These are phyloP conservation scores for Blastobasis adustella DNA, from an alignment of 2,888 invertebrate species.

Conservation along the genomic window DNA sequence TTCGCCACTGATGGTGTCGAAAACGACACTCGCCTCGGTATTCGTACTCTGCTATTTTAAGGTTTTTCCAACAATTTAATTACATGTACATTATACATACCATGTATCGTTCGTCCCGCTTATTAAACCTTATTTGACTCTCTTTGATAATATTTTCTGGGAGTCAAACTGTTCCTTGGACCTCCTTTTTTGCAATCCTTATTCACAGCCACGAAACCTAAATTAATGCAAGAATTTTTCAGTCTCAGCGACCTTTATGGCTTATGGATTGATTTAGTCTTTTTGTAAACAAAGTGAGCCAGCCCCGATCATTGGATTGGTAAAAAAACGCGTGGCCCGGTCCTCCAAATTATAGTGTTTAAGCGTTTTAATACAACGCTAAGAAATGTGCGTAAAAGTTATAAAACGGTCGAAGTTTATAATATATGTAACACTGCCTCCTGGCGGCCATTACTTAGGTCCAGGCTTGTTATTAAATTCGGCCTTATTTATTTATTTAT, in stretches of 20 bases:
- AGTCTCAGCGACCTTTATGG: no score
- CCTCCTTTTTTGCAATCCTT: no score
- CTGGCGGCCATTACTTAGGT: slow-evolving; percentile 68
- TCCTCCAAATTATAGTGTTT: slow-evolving; percentile 67
- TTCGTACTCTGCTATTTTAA: neutral
- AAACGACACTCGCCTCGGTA: slow-evolving; percentile 25
- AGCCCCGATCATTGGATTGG: slow-evolving; percentile 32
- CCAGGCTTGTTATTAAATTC: slow-evolving; percentile 69
- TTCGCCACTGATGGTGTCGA: slow-evolving; percentile 44
- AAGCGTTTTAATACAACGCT: slow-evolving; percentile 64
- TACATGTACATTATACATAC: no score
- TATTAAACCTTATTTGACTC: no score
- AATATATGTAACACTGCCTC: slow-evolving; percentile 68
- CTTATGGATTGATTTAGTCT: neutral
- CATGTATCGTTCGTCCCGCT: no score
- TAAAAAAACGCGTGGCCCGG: slow-evolving; percentile 45
- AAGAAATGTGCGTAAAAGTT: slow-evolving; percentile 68
- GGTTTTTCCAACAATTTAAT: no score
- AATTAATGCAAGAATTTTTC: no score
- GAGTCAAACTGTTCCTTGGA: no score
- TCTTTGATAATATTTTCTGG: no score
- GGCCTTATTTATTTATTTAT: slow-evolving; percentile 71
- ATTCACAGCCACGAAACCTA: no score
- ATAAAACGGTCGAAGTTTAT: slow-evolving; percentile 52
- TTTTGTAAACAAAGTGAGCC: slow-evolving; percentile 16